Evolutionary conservation across 2,113 vertebrate genomes (phyloP), one percentile per base, ranked within the genome.

Genomic region (Zosterops lateralis): DNA sequence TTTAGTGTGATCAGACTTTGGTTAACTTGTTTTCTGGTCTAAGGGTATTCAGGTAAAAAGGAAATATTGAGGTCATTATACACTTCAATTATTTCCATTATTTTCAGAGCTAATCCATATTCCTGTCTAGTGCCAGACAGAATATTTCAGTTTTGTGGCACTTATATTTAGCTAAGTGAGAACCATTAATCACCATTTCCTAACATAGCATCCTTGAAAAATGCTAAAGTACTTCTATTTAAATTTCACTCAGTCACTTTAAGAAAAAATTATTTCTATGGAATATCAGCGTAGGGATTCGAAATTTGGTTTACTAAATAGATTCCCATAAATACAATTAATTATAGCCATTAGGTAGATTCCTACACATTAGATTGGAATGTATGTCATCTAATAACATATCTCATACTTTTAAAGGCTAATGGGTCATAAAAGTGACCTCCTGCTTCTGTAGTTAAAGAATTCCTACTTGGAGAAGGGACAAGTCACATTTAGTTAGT

Each of bases 101-200:
- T 84, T 92, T 93, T 61, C 68, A 90, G 75, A 86, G 14, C 44
- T 86, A 81, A 88, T 56, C 65, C 1, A 1, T 90, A 92, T 90
- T 88, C 61, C 73, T 93, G 81, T 29, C 68, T 56, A 92, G 42
- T 73, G 64, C 80, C 82, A 90, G 88, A 93, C 75, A 90, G 81
- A 96, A 7, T 40, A 87, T 71, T 86, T 94, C 65, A 77, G 68
- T 42, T 42, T 61, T 62, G 56, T 90, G 40, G 32, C 74, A 51
- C 58, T 91, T 96, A 84, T 90, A 96, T 96, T 96, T 95, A 95
- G 70, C 88, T 87, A 94, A 97, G 87, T 85, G 86, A 95, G 93
- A 62, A 81, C 75, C 89, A 96, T 86, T 95, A 94, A 96, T 93
- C 92, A 82, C 84, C 77, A 88, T 51, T 95, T 95, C 93, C 91